Conservation (phyloP, 2,888 invertebrate genomes). For the Horisme vitalbata region DNA sequence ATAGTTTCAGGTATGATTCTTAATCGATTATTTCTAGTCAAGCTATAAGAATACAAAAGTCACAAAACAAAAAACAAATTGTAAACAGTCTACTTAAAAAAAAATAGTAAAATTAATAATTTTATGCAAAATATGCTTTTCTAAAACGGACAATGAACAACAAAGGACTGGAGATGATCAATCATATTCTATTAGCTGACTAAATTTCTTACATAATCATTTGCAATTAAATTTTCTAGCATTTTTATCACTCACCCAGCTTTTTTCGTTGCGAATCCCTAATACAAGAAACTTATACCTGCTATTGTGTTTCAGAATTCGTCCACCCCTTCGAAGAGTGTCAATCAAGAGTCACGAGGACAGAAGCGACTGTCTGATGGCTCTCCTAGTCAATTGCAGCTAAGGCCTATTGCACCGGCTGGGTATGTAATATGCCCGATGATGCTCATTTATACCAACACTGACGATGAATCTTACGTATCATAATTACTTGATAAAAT, state of each 20-base stretch:
- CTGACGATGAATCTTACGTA: too few species aligned
- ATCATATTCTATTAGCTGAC: slow-evolving; percentile 4
- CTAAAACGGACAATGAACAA: too few species aligned
- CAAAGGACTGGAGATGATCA: too few species aligned
- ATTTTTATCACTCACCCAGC: slow-evolving; percentile 16
- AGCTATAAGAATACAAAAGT: too few species aligned
- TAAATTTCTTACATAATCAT: neutral
- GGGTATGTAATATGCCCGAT: slow-evolving; percentile 66
- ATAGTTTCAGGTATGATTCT: too few species aligned
- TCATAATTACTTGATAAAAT: too few species aligned
- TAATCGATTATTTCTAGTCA: too few species aligned
- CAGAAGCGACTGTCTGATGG: slow-evolving; percentile 76
- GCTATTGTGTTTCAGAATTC: slow-evolving; percentile 53
- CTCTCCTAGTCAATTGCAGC: slow-evolving; percentile 70
- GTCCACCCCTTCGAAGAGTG: slow-evolving; percentile 60
- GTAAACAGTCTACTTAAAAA: too few species aligned
- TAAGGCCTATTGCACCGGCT: slow-evolving; percentile 74
- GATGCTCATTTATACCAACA: neutral
- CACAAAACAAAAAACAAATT: too few species aligned
- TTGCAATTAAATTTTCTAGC: slow-evolving; percentile 18
- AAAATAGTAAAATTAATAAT: too few species aligned
- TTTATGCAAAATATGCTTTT: too few species aligned
- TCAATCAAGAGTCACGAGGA: slow-evolving; percentile 62
- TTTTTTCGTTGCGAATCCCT: neutral
- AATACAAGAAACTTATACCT: neutral